Conservation (phyloP, 2,888 invertebrate species). For the Mesodorylaimus sp. region DNA sequence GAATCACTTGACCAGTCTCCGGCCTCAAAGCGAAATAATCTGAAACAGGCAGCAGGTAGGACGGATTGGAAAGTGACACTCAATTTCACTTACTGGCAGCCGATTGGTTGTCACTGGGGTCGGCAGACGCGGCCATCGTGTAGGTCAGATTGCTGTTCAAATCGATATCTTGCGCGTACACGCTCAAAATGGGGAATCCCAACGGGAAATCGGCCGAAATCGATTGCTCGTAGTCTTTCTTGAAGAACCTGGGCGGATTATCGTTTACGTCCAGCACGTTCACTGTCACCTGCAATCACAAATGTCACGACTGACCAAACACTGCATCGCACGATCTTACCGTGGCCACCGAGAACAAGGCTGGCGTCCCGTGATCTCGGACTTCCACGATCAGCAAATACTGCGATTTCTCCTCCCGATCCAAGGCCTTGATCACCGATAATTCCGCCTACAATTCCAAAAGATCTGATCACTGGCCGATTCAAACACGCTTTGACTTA, state of each 20-base stretch:
- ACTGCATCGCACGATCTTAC: neutral
- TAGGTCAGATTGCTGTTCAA: slow-evolving; percentile 9
- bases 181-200: slow-evolving; percentile 13
- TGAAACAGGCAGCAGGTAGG: no score
- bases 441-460: neutral
- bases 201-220: slow-evolving; percentile 12
- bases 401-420: neutral
- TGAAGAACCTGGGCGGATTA: slow-evolving; percentile 2
- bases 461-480: neutral
- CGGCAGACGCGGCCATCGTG: no score
- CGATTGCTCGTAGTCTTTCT: neutral
- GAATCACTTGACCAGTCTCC: slow-evolving; percentile 19
- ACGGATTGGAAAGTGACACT: no score
- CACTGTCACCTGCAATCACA: slow-evolving; percentile 5
- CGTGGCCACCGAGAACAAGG: slow-evolving; percentile 4
- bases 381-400: slow-evolving; percentile 12
- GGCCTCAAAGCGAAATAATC: slow-evolving; percentile 14
- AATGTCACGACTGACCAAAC: neutral
- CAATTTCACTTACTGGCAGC: no score
- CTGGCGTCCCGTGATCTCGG: slow-evolving; percentile 9
- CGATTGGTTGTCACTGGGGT: no score
- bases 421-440: neutral
- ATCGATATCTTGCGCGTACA: slow-evolving; percentile 14
- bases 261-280: slow-evolving; percentile 6
- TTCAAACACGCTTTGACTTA: neutral